Evolutionary conservation across 2,888 invertebrate species (phyloP), one percentile per base, ranked within the genome.

Genomic region (Strigamia crassipes): DNA sequence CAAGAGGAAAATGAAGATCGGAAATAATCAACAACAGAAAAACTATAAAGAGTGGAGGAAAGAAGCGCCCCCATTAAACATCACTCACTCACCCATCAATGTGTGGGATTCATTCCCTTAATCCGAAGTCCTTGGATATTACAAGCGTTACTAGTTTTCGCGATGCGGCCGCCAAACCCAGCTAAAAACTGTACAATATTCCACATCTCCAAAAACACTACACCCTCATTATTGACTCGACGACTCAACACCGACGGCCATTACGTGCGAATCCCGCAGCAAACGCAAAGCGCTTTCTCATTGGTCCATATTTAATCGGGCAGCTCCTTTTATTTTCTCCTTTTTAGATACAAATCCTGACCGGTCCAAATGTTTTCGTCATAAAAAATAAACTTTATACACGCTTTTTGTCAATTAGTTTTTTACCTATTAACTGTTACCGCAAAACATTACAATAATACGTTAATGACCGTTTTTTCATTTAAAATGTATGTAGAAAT

Each of bases 221-320:
- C 23, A 66, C 31, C 66, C 66, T 31, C 66, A 27, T 66, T 66
- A 66, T 66, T 66, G 66, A 66, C 66, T 66, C 66, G 31, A 66
- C 66, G 66, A 66, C 66, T 66, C 66, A 66, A 66, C 66, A 66
- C 31, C 66, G 66, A 66, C 66, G 66, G 66, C 66, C 66, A 66
- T 66, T 66, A 66, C 66, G 66, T 27, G 27, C 66, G 27, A 66
- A 31, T 66, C 66, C 31, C 66, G 66, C 66, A 66, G 66, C 23
- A 8, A 66, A 66, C 66, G 23, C 23, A 66, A 66, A 9, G 66
- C 66, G 27, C 27, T 8, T 15, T 27, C 66, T 13, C 27, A 66
- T 66, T 66, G 66, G 66, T 13, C 31, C 15, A 27, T 23, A 27
- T 15, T 66, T 66, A 66, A 66, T 66, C 31, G 66, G 10, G n/a